Conservation (phyloP, 2,888 invertebrate species). For the Peribatodes rhomboidaria region DNA sequence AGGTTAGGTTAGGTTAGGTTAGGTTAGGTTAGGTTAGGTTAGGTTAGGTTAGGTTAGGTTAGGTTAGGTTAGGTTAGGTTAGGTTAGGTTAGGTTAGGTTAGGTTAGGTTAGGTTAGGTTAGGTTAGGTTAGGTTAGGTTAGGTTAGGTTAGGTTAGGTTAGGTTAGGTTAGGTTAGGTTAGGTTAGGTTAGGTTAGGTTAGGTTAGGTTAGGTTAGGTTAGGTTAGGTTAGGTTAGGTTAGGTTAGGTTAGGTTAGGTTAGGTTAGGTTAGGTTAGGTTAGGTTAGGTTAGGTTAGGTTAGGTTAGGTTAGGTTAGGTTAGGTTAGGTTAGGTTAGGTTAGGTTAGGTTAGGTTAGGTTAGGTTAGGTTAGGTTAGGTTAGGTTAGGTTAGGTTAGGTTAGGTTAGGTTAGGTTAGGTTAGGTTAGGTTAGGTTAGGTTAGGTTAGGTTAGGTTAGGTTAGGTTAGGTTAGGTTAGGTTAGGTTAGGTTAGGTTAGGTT, state of each 20-base stretch:
- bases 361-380: conserved; percentile 17
- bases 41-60: conserved; percentile 25
- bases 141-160: conserved; percentile 25
- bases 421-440: conserved; percentile 26
- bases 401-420: conserved; percentile 28
- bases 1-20: conserved; percentile 25
- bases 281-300: conserved; percentile 24
- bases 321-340: conserved; percentile 24
- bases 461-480: conserved; percentile 28
- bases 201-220: conserved; percentile 16
- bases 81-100: conserved; percentile 25
- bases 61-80: conserved; percentile 25
- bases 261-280: conserved; percentile 24
- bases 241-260: conserved; percentile 24
- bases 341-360: conserved; percentile 23
- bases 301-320: conserved; percentile 24
- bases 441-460: conserved; percentile 28
- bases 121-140: conserved; percentile 25
- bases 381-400: conserved; percentile 20
- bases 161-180: conserved; percentile 25
- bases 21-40: conserved; percentile 25
- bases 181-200: conserved; percentile 23
- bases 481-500: conserved; percentile 26
- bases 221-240: conserved; percentile 22
- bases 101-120: conserved; percentile 25